Percentiles rank a stretch among this genome's conserved stretches.
Evolutionary conservation across 2,888 invertebrate species (phyloP).

Genomic region (Leistus spinibarbis): DNA sequence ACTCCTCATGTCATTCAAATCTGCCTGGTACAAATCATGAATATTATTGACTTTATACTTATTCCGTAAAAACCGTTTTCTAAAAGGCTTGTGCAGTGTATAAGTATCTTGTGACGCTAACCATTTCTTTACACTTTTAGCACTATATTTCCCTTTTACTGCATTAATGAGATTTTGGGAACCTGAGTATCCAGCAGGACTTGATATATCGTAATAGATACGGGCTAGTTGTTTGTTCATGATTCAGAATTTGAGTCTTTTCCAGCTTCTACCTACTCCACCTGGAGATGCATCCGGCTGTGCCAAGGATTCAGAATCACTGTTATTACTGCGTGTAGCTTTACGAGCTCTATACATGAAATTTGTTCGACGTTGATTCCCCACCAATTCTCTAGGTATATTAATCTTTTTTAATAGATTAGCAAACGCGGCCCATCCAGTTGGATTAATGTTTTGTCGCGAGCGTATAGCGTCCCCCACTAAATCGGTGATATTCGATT

Average conservation of each 20-base stretch:
- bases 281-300: too few relatives aligned
- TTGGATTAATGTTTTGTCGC: too few relatives aligned
- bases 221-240: background rate
- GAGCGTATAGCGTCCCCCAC: too few relatives aligned
- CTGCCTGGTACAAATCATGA: background rate
- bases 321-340: background rate
- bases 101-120: conserved; percentile 3
- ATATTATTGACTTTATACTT: conserved; percentile 1
- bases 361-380: too few relatives aligned
- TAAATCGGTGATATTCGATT: too few relatives aligned
- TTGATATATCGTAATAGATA: background rate
- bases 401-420: too few relatives aligned
- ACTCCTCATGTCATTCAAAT: conserved; percentile 11
- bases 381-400: too few relatives aligned
- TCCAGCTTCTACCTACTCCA: background rate
- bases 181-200: background rate
- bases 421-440: too few relatives aligned
- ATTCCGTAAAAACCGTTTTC: conserved; percentile 1
- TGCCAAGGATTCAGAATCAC: background rate
- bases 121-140: background rate
- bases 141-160: conserved; percentile 4
- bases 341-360: too few relatives aligned
- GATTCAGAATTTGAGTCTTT: background rate
- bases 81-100: conserved; percentile 2
- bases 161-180: background rate